Evolutionary conservation across 2,888 invertebrate species (phyloP).

Genomic region (Noctua pronuba): DNA sequence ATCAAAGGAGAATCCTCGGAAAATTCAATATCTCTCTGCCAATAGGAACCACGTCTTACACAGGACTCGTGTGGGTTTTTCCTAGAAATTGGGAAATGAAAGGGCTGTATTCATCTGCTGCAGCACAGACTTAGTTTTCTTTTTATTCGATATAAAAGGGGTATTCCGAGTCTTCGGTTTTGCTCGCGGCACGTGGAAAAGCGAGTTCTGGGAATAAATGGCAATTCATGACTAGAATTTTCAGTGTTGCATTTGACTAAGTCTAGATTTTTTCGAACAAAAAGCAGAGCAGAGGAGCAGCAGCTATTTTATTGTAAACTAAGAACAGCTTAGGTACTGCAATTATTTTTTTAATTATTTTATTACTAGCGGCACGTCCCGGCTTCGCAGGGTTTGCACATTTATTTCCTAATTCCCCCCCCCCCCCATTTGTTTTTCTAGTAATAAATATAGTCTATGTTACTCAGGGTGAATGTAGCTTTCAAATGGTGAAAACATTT

Average conservation of each 20-base stretch:
- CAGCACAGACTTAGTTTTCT: not conserved
- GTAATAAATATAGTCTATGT: too few species aligned
- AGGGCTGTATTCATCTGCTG: not conserved
- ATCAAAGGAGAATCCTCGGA: not conserved
- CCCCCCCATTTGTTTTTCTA: too few species aligned
- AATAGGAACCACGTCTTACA: not conserved
- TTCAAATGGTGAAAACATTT: too few species aligned
- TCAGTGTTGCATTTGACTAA: not conserved
- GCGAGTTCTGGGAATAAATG: not conserved
- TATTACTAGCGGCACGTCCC: too few species aligned
- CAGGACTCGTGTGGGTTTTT: not conserved
- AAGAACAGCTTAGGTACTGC: too few species aligned
- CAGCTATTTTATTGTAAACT: too few species aligned
- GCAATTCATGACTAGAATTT: not conserved
- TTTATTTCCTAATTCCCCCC: too few species aligned
- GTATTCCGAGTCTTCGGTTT: not conserved
- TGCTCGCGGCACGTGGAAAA: not conserved
- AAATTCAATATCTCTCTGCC: constrained; percentile 8
- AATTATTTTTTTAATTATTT: too few species aligned
- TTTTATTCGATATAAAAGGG: not conserved
- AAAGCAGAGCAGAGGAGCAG: too few species aligned
- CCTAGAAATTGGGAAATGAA: not conserved
- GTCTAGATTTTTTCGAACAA: not conserved
- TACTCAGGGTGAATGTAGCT: too few species aligned
- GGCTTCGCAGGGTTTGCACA: too few species aligned